These are phyloP conservation scores for Acheta domesticus DNA, from an alignment of 2,888 invertebrate species.

Conservation along the genomic window DNA sequence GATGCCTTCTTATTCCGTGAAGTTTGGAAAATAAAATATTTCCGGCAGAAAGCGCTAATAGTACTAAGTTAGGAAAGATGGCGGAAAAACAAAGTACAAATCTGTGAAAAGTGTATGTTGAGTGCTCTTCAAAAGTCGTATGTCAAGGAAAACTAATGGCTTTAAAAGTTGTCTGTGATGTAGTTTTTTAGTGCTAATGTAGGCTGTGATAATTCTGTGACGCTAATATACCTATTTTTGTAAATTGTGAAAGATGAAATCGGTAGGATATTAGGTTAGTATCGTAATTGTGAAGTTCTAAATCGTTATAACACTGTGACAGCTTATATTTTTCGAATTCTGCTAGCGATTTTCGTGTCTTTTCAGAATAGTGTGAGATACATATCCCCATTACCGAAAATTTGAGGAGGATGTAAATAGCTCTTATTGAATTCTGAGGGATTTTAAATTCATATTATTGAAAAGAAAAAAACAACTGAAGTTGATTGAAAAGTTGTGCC, in stretches of 20 bases:
- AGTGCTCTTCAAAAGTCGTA: neutral
- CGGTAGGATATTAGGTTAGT: neutral
- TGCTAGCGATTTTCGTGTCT: neutral
- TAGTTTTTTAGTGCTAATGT: neutral
- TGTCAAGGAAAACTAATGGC: neutral
- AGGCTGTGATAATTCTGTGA: neutral
- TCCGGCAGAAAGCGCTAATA: conserved; percentile 22
- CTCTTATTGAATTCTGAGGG: no score
- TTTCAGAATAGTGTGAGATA: neutral
- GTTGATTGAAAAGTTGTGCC: conserved; percentile 26
- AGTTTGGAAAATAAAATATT: no score
- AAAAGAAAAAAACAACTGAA: no score
- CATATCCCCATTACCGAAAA: no score
- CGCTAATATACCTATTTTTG: neutral
- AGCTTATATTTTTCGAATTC: neutral
- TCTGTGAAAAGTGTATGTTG: neutral
- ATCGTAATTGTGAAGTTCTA: neutral
- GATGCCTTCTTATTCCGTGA: no score
- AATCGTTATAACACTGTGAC: neutral
- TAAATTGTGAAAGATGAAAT: neutral
- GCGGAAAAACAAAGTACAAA: conserved; percentile 12
- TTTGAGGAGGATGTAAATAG: no score
- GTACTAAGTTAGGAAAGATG: conserved; percentile 18
- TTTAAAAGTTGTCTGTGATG: neutral
- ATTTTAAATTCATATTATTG: no score